A percentile compares a stretch with the other conserved stretches of the same genome.
phyloP scores from a whole-genome alignment of 2,888 invertebrate genomes.

The Phalera bucephala region DNA sequence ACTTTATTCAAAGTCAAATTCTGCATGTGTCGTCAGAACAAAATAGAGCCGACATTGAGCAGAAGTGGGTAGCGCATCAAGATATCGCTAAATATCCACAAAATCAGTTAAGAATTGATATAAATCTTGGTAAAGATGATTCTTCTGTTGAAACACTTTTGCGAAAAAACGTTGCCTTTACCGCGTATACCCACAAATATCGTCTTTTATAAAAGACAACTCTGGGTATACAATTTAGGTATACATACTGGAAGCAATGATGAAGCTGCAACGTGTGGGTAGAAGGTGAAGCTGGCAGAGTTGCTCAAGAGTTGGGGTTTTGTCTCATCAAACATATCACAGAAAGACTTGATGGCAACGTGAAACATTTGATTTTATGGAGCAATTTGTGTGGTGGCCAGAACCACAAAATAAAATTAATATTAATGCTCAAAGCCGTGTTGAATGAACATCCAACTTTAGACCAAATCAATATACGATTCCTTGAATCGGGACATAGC shows the following conservation, averaged over 20 bases:
- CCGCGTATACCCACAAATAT: slow-evolving; percentile 9
- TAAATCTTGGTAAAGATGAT: slow-evolving; percentile 8
- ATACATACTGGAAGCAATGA: slow-evolving; percentile 13
- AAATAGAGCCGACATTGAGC: slow-evolving; percentile 3
- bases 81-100: slow-evolving; percentile 9
- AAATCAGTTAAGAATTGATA: slow-evolving; percentile 1
- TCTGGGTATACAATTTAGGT: slow-evolving; percentile 15
- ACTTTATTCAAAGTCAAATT: slow-evolving; percentile 2
- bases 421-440: slow-evolving; percentile 1
- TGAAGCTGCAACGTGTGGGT: slow-evolving; percentile 17
- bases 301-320: slow-evolving; percentile 16
- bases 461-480: not conserved
- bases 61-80: slow-evolving; percentile 6
- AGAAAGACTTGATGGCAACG: slow-evolving; percentile 3
- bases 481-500: slow-evolving; percentile 6
- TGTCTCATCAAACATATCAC: slow-evolving; percentile 7
- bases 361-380: slow-evolving; percentile 1
- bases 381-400: slow-evolving; percentile 2
- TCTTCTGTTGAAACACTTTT: slow-evolving; percentile 6
- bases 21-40: slow-evolving; percentile 4
- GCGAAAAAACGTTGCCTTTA: slow-evolving; percentile 11
- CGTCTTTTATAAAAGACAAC: slow-evolving; percentile 11
- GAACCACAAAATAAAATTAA: slow-evolving; percentile 1
- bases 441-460: slow-evolving; percentile 1
- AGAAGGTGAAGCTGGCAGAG: slow-evolving; percentile 19